These are phyloP conservation scores for Gobius niger DNA, from an alignment of 2,113 vertebrate genomes.

Conservation along the genomic window DNA sequence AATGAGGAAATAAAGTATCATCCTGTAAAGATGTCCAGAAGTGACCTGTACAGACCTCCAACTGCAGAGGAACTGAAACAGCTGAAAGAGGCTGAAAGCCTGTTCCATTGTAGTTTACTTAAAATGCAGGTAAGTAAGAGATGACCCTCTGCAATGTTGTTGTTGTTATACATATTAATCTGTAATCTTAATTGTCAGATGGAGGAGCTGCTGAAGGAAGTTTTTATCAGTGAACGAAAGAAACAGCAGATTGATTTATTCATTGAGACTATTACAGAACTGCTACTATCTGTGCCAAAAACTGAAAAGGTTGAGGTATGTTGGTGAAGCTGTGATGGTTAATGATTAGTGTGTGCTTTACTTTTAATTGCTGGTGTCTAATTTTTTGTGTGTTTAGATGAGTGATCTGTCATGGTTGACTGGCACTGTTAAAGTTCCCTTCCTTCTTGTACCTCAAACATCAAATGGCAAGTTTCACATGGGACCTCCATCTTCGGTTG, in stretches of 20 bases:
- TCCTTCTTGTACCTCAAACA: slow-evolving; percentile 83
- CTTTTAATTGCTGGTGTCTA: neutral
- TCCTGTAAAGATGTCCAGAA: slow-evolving; percentile 81
- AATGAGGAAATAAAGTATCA: slow-evolving; percentile 59
- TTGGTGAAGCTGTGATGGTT: neutral
- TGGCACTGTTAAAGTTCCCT: slow-evolving; percentile 80
- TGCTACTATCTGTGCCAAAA: slow-evolving; percentile 78
- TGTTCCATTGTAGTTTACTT: slow-evolving; percentile 91
- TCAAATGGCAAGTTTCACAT: slow-evolving; percentile 89
- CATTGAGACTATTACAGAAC: slow-evolving; percentile 77
- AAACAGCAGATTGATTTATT: slow-evolving; percentile 85
- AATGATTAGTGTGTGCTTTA: neutral
- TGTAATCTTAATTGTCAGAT: slow-evolving; percentile 74
- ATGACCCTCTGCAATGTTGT: neutral
- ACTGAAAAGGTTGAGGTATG: slow-evolving; percentile 79
- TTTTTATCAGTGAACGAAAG: slow-evolving; percentile 84
- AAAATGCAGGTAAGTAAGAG: slow-evolving; percentile 84
- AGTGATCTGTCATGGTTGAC: slow-evolving; percentile 87
- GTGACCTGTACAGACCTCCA: slow-evolving; percentile 87
- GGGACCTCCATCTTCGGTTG: slow-evolving; percentile 80
- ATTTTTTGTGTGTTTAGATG: slow-evolving; percentile 71
- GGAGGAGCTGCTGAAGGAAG: slow-evolving; percentile 92
- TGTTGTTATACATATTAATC: neutral
- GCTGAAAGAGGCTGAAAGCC: slow-evolving; percentile 89
- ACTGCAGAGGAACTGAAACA: slow-evolving; percentile 89